Base-by-base conservation (phyloP, 2,888 invertebrate species). In the Agonopterix alstromeriana region DNA sequence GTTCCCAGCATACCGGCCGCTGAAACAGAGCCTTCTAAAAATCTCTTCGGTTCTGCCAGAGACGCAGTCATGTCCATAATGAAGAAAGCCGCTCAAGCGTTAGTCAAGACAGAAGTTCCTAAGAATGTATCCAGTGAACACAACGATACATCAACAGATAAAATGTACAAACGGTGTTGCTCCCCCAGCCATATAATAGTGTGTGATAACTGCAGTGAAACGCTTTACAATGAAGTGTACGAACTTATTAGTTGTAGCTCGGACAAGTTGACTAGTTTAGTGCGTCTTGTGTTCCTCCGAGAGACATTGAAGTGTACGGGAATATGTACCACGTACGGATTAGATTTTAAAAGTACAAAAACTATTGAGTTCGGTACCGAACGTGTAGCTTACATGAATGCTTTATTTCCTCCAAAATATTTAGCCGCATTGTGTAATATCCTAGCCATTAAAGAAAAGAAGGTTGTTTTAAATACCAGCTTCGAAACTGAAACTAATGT, bases 41-140 rank as follows among this genome's bases (percentile, higher is more conserved):
- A 95, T 73, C 82, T 96, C 14, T 94, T 97, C 64, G 96, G 95
- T 51, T 95, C 95, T 9, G 97, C 97, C 2, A 92, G 95, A 60
- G 97, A 97, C 73, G 97, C 96, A 0, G 97, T 98, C 42, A 92
- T 97, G 72, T 95, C 95, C 44, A 95, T 98, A 57, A 95, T 98
- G 48, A 97, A 97, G 73, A 97, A 97, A 79, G 98, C 97, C 0
- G 96, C 96, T 7, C 94, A 95, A 81, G 96, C 94, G 38, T 87
- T 97, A 59, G 95, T 93, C 1, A 95, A 95, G 70, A 91, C 92
- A 9, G 92, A 92, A 79, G 86, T 89, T 65, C 90, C 90, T 56
- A 92, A 91, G 73, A 90, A 92, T 65, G 90, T 91, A 50, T 89
- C 89, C 51, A 86, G 81, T 57, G 80, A 82, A 70, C 76, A 77